phyloP scores from a whole-genome alignment of 2,888 invertebrate species.

The Colletes collaris region DNA sequence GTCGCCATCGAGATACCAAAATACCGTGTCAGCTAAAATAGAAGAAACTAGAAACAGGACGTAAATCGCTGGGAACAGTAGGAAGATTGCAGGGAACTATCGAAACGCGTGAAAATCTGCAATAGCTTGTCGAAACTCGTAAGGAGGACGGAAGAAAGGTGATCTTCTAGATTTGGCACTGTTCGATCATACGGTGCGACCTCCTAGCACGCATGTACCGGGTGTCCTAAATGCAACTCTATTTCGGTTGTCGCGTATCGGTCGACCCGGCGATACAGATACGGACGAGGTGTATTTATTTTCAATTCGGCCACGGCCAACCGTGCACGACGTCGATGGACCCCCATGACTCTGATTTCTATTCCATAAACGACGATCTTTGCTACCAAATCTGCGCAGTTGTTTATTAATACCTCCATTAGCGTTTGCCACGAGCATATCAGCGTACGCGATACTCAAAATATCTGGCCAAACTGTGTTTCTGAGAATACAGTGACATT shows the following conservation, averaged over 20 bases:
- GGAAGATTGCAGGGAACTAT: too few relatives aligned
- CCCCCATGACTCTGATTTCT: slow-evolving; percentile 35
- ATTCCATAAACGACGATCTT: too few relatives aligned
- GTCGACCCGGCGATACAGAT: slow-evolving; percentile 56
- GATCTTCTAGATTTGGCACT: slow-evolving; percentile 76
- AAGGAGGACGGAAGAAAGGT: slow-evolving; percentile 69
- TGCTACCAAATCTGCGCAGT: too few relatives aligned
- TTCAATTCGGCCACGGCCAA: slow-evolving; percentile 82
- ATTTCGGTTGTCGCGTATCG: slow-evolving; percentile 72
- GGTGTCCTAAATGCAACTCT: slow-evolving; percentile 76
- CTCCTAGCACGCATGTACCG: slow-evolving; percentile 69
- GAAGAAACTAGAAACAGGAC: too few relatives aligned
- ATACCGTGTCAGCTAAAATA: not conserved
- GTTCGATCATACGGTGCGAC: slow-evolving; percentile 67
- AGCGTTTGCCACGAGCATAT: too few relatives aligned
- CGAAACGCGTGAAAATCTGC: not conserved
- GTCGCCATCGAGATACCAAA: slow-evolving; percentile 23
- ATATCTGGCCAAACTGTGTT: too few relatives aligned
- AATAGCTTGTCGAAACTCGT: not conserved
- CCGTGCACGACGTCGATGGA: slow-evolving; percentile 42
- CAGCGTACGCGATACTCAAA: too few relatives aligned
- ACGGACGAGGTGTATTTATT: slow-evolving; percentile 75
- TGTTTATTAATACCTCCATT: too few relatives aligned
- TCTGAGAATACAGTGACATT: too few relatives aligned
- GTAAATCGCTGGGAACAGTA: too few relatives aligned